phyloP scores from a whole-genome alignment of 92 coral and sea anemone species.

The Porites evermanni region DNA sequence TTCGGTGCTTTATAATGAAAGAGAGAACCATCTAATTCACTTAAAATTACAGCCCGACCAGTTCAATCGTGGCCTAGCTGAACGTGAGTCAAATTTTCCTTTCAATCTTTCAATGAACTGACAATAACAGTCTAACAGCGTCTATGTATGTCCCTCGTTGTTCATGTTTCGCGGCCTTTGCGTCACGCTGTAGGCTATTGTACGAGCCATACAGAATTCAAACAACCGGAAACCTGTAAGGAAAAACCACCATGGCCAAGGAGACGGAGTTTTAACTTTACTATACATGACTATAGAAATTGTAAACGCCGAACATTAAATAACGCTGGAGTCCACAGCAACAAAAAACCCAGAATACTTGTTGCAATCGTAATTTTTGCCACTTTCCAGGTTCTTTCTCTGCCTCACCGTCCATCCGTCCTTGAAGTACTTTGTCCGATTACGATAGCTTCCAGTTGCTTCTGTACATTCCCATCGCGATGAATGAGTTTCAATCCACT shows the following conservation, averaged over 20 bases:
- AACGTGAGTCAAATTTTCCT: too few species aligned
- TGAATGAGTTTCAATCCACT: constrained; percentile 72
- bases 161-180: constrained; percentile 25
- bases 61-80: too few species aligned
- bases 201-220: constrained; percentile 67
- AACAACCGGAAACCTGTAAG: constrained; percentile 68
- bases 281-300: constrained; percentile 41
- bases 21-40: too few species aligned
- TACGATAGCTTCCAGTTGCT: constrained; percentile 37
- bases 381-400: constrained; percentile 65
- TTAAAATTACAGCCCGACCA: too few species aligned
- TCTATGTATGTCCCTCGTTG: too few species aligned
- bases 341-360: constrained; percentile 64
- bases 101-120: too few species aligned
- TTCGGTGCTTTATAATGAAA: too few species aligned
- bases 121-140: too few species aligned
- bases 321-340: constrained; percentile 76
- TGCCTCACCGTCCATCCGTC: neutral
- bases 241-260: constrained; percentile 86
- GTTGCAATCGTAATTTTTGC: constrained; percentile 79
- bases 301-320: constrained; percentile 76
- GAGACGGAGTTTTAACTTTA: constrained; percentile 49
- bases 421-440: neutral
- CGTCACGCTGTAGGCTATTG: constrained; percentile 73
- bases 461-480: neutral